These are phyloP conservation scores for Tenthredo livida DNA, from an alignment of 2,888 invertebrate species.

Conservation along the genomic window DNA sequence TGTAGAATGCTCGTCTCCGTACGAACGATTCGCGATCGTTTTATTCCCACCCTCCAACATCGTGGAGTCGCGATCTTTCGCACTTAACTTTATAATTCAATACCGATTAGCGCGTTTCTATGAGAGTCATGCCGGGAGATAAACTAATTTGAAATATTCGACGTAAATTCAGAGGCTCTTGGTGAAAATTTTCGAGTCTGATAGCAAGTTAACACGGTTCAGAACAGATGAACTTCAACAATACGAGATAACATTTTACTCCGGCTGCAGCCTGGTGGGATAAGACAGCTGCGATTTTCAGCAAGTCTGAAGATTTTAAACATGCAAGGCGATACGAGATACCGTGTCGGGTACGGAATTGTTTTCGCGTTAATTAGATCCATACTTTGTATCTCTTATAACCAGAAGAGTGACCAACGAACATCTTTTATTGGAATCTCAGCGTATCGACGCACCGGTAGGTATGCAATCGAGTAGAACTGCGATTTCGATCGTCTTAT, in stretches of 20 bases:
- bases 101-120: slow-evolving; percentile 21
- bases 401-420: slow-evolving; percentile 2
- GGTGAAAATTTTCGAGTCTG: neutral
- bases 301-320: neutral
- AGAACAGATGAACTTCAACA: neutral
- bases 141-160: neutral
- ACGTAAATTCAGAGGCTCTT: neutral
- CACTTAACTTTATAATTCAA: slow-evolving; percentile 34
- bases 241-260: neutral
- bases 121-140: neutral
- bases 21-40: slow-evolving; percentile 17
- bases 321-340: slow-evolving; percentile 21
- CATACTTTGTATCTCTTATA: slow-evolving; percentile 48
- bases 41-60: neutral
- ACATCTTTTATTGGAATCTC: slow-evolving; percentile 45
- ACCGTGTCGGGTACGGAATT: slow-evolving; percentile 21
- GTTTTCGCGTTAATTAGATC: slow-evolving; percentile 46
- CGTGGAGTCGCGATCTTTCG: neutral
- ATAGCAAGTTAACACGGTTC: neutral
- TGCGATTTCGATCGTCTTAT: slow-evolving; percentile 41
- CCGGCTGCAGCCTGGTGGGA: neutral
- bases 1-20: slow-evolving; percentile 4
- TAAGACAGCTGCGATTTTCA: neutral
- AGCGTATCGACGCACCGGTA: slow-evolving; percentile 32
- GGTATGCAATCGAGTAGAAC: slow-evolving; percentile 18